These are phyloP conservation scores for Otis tarda DNA, from an alignment of 2,113 vertebrate genomes.

Conservation along the genomic window DNA sequence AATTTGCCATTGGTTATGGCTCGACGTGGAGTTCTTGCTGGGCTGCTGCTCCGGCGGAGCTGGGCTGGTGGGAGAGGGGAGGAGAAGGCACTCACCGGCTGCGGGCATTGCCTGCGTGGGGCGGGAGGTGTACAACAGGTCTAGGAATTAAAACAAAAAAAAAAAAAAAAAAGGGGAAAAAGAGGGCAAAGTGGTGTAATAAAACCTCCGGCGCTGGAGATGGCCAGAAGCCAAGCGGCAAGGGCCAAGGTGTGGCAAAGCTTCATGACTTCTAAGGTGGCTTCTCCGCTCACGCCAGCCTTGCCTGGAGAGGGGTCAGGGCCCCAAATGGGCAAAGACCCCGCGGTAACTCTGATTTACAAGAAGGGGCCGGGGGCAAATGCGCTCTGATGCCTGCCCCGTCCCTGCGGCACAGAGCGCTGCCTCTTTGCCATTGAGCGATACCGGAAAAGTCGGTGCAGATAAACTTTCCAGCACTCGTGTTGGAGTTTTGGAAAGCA, in stretches of 20 bases:
- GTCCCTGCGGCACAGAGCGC: background rate
- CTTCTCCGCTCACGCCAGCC: background rate
- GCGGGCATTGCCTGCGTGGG: background rate
- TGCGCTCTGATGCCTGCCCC: accelerated
- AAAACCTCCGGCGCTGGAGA: background rate
- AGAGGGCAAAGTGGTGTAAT: background rate
- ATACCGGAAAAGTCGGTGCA: no score
- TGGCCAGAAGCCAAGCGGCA: background rate
- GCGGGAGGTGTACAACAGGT: background rate
- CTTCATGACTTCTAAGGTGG: background rate
- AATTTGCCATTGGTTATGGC: slow-evolving; percentile 60
- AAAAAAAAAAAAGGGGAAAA: no score
- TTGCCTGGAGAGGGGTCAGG: background rate
- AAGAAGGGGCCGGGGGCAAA: background rate
- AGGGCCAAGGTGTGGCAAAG: background rate
- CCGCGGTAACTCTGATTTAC: accelerated
- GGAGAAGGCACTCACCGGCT: accelerated
- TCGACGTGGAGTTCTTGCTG: background rate
- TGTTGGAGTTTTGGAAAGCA: no score
- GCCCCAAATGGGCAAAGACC: background rate
- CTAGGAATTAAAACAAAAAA: background rate
- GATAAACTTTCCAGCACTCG: no score
- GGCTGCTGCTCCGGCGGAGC: background rate
- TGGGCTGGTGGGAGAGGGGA: background rate
- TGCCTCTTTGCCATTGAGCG: background rate